Evolutionary conservation across 2,888 invertebrate genomes (phyloP), one percentile per base, ranked within the genome.

Genomic region (Marasmarcha lunaedactyla): DNA sequence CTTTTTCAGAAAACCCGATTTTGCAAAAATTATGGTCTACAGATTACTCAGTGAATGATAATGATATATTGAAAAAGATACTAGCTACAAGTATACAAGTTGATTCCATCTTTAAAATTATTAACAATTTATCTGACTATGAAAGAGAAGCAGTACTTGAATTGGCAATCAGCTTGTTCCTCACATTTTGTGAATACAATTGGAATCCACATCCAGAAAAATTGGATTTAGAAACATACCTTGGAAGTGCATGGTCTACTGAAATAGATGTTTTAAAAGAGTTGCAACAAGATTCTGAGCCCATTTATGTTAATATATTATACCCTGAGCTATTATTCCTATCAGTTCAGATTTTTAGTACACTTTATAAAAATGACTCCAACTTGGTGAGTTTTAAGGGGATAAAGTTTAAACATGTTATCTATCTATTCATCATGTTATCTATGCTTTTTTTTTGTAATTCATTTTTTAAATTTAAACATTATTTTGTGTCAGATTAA

Each of bases 171-270:
- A 85, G 89, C 27, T 85, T 89, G 48, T 71, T 93, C 15, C 77
- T 91, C 37, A 84, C 86, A 15, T 96, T 95, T 71, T 86, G 93
- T 39, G 91, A 94, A 63, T 85, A 85, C 39, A 96, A 96, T 71
- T 95, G 93, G 87, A 90, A 90, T 37, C 92, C 95, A 0, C 92
- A 93, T 2, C 69, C 83, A 34, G 59, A 85, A 15, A 63, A 74
- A 26, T 57, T 79, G 1, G 56, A 67, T 35, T 53, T 84, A 36
- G 59, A 67, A 10, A 57, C 78, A 26, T 83, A 81, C 50, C 57
- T 86, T 12, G 67, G 69, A 7, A 45, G 48, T 1, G 63, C 72
- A 30, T 79, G 76, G 67, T 84, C 86, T 2, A 65, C 76, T 43
- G 50, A 60, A 33, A 46, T 83, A 26, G 74, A 86, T 52, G 77